Base-by-base conservation (phyloP, 2,888 invertebrate species). In the Xanthostigma xanthostigma region DNA sequence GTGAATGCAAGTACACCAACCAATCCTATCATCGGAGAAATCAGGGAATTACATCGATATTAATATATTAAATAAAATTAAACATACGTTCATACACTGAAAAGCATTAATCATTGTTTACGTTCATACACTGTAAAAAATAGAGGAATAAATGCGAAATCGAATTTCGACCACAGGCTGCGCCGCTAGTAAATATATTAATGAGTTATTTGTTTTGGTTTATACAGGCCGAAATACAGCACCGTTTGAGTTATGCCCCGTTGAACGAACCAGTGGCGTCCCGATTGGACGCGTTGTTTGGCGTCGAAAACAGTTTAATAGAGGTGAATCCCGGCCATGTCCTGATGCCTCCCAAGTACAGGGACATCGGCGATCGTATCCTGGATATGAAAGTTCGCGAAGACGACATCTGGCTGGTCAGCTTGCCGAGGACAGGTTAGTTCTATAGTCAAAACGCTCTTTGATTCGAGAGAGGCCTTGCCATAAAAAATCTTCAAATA, bases 401-500 rank as follows among this genome's bases (percentile, higher is more conserved):
- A 4, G 82, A 81, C 55, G 92, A 93, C 62, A 78, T 89, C 1
- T 90, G 91, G 83, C 73, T 92, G 64, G 78, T 87, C 41, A 91
- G 91, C 9, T 91, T 84, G 70, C 92, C 93, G 0, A 78, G 92
- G 59, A 89, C 91, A 57, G 92, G 92, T 88, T 62, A 67, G 69
- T 62, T 8, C 38, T 49, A 48, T 50, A 49, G 34, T 39, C 36
- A 14, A 46, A 27, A 34, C 27, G 14, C 3, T 5, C 1, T 38
- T 1, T n/a, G 10, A 46, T 46, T 27, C 6, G 3, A 17, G 17
- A 17, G 17, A n/a, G n/a, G n/a, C n/a, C n/a, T n/a, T n/a, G n/a
- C n/a, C n/a, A n/a, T n/a, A n/a, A n/a, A n/a, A n/a, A n/a, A 17
- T 17, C 4, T 17, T 17, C 4, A 17, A 17, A 17, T 17, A 17